Base-by-base conservation (phyloP, 2,113 vertebrate genomes). In the Dicaeum eximium region DNA sequence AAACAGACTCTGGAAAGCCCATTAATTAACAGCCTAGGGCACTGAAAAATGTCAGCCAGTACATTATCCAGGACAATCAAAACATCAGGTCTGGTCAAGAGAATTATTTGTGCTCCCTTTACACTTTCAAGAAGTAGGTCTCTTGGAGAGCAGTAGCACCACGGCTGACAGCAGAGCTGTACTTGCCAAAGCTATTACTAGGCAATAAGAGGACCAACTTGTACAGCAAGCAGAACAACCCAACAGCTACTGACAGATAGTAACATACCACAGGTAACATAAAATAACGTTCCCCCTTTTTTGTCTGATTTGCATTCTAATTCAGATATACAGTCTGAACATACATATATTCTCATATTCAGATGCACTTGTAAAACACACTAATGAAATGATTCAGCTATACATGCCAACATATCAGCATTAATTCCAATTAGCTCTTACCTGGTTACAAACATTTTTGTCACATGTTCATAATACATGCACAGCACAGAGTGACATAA, bases 251-350 rank as follows among this genome's bases (percentile, higher is more conserved):
- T 58, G 64, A 51, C 38, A 82, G 38, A 75, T 3, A 80, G 2
- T 91, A 89, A 58, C 4, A 35, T 18, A 65, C 9, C n/a, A 86
- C 0, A 0, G 7, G 4, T 23, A 77, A 80, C 6, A 65, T 17
- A 17, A 51, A 51, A 80, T 37, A 56, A n/a, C 1, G 3, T 42
- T 65, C 40, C 21, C 17, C 48, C 57, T 54, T 74, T 80, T 60
- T 45, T 30, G 64, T 57, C 61, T 69, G 48, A 40, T 86, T 81
- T 79, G 70, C 28, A n/a, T 82, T 84, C 53, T n/a, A 48, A 40
- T 61, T 82, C 47, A 69, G 23, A 57, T 42, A 69, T 7, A 62
- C 6, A 51, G n/a, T 45, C 28, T 75, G n/a, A 72, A 92, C 42
- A 83, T 13, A 72, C 3, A 27, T 14, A 35, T 6, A n/a, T 38